Conservation (phyloP, 2,113 vertebrate species). For the Rhizomys pruinosus region DNA sequence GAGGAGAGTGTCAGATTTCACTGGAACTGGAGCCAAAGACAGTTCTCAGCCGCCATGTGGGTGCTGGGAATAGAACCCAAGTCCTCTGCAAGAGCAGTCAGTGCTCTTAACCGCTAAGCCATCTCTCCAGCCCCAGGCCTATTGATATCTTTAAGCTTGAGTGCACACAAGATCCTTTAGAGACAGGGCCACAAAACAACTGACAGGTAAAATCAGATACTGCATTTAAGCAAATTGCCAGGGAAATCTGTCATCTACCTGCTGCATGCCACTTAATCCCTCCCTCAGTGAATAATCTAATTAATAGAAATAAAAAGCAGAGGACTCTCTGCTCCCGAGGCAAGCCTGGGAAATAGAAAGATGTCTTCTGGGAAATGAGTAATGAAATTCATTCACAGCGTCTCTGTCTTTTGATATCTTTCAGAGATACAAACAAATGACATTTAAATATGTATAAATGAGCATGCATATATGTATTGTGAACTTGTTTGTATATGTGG, state of each 20-base stretch:
- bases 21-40: too few species aligned
- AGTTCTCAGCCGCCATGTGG: too few species aligned
- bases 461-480: background rate
- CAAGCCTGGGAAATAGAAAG: slow-evolving; percentile 34
- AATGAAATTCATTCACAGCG: background rate
- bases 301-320: slow-evolving; percentile 7
- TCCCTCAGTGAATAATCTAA: slow-evolving; percentile 45
- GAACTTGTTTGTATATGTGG: background rate
- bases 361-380: slow-evolving; percentile 23
- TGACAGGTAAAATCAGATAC: slow-evolving; percentile 44
- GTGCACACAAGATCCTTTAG: background rate
- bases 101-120: too few species aligned
- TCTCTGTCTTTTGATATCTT: background rate
- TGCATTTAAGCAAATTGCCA: background rate
- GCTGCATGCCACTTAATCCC: background rate
- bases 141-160: background rate
- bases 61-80: too few species aligned
- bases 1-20: too few species aligned
- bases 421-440: background rate
- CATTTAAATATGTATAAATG: background rate
- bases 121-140: too few species aligned
- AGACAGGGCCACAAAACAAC: slow-evolving; percentile 15
- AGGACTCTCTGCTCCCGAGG: background rate
- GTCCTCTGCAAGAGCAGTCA: too few species aligned
- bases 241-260: background rate